Evolutionary conservation across 1,140 invertebrate genomes (phyloP).

Genomic region (Conopomorpha cramerella): DNA sequence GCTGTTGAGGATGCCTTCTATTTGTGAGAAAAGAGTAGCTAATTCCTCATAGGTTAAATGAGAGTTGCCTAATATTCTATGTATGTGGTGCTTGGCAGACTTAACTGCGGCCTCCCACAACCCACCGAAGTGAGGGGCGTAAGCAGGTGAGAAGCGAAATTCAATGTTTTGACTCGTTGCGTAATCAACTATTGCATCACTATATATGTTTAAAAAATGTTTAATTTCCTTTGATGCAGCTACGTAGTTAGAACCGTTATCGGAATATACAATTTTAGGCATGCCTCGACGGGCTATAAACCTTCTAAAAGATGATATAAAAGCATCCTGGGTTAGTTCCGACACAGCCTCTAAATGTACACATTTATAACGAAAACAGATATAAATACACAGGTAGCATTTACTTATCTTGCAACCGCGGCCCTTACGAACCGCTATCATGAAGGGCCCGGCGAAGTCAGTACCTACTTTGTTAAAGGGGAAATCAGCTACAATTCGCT

Average conservation of each 20-base stretch:
- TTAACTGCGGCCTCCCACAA: slow-evolving; percentile 37
- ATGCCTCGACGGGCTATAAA: slow-evolving; percentile 7
- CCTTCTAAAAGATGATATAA: slow-evolving; percentile 1
- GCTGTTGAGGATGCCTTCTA: not conserved
- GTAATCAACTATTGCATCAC: not conserved
- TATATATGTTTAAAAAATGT: not conserved
- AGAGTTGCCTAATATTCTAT: too few relatives aligned
- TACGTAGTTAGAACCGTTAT: slow-evolving; percentile 9
- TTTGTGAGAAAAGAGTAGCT: slow-evolving; percentile 3
- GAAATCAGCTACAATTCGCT: slow-evolving; percentile 12
- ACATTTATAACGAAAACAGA: not conserved
- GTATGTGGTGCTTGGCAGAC: slow-evolving; percentile 23
- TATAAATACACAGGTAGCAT: not conserved
- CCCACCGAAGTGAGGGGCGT: slow-evolving; percentile 35
- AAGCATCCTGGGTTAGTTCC: not conserved
- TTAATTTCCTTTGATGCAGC: slow-evolving; percentile 1
- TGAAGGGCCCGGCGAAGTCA: slow-evolving; percentile 27
- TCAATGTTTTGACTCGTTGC: slow-evolving; percentile 10
- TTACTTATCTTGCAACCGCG: slow-evolving; percentile 2
- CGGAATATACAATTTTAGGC: slow-evolving; percentile 6
- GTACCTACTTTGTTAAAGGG: slow-evolving; percentile 17
- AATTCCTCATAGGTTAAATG: too few relatives aligned
- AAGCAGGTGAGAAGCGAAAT: slow-evolving; percentile 42
- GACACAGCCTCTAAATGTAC: too few relatives aligned
- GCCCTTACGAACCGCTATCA: slow-evolving; percentile 6